Evolutionary conservation across 2,888 invertebrate genomes (phyloP), one percentile per base, ranked within the genome.

Genomic region (Embidobia sp.): DNA sequence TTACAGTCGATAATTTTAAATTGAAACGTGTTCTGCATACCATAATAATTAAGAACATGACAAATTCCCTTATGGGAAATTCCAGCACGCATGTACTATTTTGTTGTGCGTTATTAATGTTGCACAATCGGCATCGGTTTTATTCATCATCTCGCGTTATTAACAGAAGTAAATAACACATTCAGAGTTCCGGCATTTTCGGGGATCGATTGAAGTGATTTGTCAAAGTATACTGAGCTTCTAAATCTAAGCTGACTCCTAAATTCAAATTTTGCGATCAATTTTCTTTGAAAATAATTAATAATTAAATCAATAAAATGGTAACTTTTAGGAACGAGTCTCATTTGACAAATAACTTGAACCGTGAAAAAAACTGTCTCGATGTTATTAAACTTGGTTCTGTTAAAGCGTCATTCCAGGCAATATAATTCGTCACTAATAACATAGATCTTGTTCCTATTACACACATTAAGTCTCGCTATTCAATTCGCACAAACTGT

Each of bases 391-490:
- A n/a, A 55, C 22, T 53, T 33, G n/a, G 13, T 51, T 51, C 15
- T 15, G 18, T 49, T 42, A 69, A 57, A 69, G 69, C 69, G 53
- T 53, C 44, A 70, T 70, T 70, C 70, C 51, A 70, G 53, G 61
- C 61, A 63, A 16, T 19, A 19, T 49, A 70, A 46, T 40, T 70
- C 44, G 61, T 63, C 7, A 46, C 61, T 70, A 63, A 55, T 44
- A 53, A 61, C 70, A 70, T 8, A 61, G 27, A 70, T 46, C 11
- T 37, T 44, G 29, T 40, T 48, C 7, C 61, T 61, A 61, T 42
- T 35, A 18, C 16, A 70, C 44, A 61, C 67, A 67, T 44, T 27
- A 67, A 46, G 26, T 29, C 2, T 37, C 29, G 48, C 35, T 48
- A 35, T 1, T 55, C 53, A 53, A 48, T 55, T 10, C 16, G 42